Base-by-base conservation (phyloP, 2,888 invertebrate species). In the Dicyrtomina minuta region DNA sequence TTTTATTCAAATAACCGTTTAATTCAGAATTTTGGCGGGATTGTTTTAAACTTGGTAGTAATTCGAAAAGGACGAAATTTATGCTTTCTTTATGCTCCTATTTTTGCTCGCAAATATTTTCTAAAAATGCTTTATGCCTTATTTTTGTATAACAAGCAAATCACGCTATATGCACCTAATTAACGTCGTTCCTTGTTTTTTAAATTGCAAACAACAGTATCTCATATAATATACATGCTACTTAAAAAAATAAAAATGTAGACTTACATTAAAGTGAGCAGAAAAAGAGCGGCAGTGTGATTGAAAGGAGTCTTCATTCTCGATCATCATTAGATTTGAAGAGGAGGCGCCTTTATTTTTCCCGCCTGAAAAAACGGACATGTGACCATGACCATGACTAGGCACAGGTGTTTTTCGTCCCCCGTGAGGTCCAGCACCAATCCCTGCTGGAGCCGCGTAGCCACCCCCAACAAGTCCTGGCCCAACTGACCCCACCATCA, bases 201-300 rank as follows among this genome's bases (percentile, higher is more conserved):
- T n/a, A n/a, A n/a, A n/a, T n/a, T n/a, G n/a, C n/a, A n/a, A n/a
- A n/a, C n/a, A n/a, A n/a, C n/a, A n/a, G n/a, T n/a, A n/a, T n/a
- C n/a, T n/a, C n/a, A n/a, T n/a, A n/a, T n/a, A n/a, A n/a, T n/a
- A n/a, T n/a, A n/a, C n/a, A n/a, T n/a, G n/a, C n/a, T n/a, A n/a
- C n/a, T n/a, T 6, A 17, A 41, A 6, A 24, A 20, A 27, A 56
- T n/a, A n/a, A 13, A 24, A 56, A 20, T 20, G n/a, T 15, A 22
- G 58, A 75, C 76, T 78, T 75, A 79, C 79, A 64, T 74, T 78
- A 65, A 78, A 72, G 72, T 79, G 86, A 4, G 84, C 83, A 76
- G 86, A 86, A 77, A 87, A 87, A 5, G 84, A 84, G 53, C 87
- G 84, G 79, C 88, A 88, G 80, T 88, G 88, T 70, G 85, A 85